Conservation (phyloP, 30 jellyfish, hydroid and myxozoan species). For the Aurelia sp. region DNA sequence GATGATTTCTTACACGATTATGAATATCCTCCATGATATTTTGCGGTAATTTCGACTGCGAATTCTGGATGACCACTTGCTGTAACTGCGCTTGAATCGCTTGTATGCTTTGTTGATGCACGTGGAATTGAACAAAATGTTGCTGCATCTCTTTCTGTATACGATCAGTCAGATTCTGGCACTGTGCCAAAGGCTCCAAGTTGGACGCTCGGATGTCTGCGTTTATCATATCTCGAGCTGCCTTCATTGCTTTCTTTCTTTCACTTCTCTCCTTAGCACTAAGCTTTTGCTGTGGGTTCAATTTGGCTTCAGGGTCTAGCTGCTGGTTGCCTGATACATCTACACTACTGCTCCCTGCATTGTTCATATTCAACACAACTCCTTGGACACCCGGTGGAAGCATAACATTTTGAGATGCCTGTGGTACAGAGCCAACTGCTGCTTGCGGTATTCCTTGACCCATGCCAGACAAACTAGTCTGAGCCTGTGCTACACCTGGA, state of each 20-base stretch:
- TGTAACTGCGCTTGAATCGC: conserved; percentile 89
- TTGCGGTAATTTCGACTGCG: conserved; percentile 84
- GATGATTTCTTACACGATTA: conserved; percentile 83
- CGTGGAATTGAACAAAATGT: conserved; percentile 93
- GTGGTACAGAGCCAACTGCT: background rate
- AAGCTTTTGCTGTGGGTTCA: conserved; percentile 41
- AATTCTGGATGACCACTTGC: conserved; percentile 71
- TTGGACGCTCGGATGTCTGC: conserved; percentile 67
- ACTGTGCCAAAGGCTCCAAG: conserved; percentile 67
- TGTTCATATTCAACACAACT: conserved; percentile 14
- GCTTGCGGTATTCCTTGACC: background rate
- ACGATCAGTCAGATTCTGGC: conserved; percentile 83
- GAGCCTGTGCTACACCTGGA: too few species aligned
- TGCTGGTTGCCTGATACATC: background rate
- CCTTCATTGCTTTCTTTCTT: conserved; percentile 61
- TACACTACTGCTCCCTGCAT: background rate
- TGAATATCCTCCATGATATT: conserved; percentile 83
- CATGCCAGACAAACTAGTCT: background rate
- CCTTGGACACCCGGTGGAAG: conserved; percentile 13
- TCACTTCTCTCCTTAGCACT: conserved; percentile 55
- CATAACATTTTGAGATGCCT: conserved; percentile 6
- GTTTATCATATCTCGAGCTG: conserved; percentile 67
- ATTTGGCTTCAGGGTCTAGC: conserved; percentile 15
- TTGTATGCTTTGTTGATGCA: conserved; percentile 92
- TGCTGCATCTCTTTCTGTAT: conserved; percentile 89